Conservation (phyloP, 2,797 vertebrate genomes). For the Miopithecus talapoin region DNA sequence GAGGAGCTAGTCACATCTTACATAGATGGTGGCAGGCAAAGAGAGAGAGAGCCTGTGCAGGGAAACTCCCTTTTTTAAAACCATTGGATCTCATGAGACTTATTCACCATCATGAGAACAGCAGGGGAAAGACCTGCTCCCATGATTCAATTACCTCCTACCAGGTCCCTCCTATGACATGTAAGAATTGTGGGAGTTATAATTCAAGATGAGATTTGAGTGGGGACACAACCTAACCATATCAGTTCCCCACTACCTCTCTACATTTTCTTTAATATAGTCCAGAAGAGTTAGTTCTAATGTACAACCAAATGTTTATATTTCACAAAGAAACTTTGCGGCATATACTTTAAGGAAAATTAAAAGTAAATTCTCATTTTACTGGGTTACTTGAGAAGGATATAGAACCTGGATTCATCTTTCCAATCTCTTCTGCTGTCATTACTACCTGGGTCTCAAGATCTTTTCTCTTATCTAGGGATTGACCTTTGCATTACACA, state of each 20-base stretch:
- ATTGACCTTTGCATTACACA: not conserved
- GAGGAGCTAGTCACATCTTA: not conserved
- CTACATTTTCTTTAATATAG: not conserved
- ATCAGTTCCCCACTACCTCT: not conserved
- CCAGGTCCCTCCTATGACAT: not conserved
- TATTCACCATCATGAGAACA: not conserved
- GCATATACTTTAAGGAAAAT: not conserved
- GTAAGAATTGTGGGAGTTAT: not conserved
- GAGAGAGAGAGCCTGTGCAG: not conserved
- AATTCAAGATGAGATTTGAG: not conserved
- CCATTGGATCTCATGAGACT: not conserved
- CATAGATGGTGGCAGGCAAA: not conserved
- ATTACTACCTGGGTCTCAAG: not conserved
- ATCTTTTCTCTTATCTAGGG: not conserved
- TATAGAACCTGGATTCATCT: not conserved
- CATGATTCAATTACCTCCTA: not conserved
- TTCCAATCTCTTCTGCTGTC: not conserved
- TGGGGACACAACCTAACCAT: not conserved
- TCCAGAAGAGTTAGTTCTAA: not conserved
- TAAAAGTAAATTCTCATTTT: slow-evolving; percentile 30
- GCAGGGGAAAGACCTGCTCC: not conserved
- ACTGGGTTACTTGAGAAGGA: not conserved
- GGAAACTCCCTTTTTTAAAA: not conserved
- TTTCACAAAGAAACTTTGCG: not conserved
- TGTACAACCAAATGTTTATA: not conserved